Evolutionary conservation across 2,113 vertebrate species (phyloP), one percentile per base, ranked within the genome.

Genomic region (Petroica traversi): DNA sequence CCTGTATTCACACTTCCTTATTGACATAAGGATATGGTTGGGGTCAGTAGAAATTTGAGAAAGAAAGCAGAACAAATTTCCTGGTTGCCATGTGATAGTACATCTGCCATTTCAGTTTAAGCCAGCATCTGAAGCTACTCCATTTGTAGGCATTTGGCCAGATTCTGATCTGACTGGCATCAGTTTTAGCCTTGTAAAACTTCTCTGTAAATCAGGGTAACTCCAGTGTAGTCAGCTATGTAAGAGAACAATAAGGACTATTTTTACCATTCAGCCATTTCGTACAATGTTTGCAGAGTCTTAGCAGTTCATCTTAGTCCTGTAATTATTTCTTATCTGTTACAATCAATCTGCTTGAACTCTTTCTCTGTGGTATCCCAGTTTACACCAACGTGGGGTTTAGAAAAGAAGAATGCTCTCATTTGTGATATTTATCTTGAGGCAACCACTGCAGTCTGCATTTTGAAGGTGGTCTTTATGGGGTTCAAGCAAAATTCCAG

Each of bases 21-120:
- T 67, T 92, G 93, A 92, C 63, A 94, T 94, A 94, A 96, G 83
- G 85, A 88, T 90, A 41, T 61, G 72, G 45, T 68, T 90, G 59
- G 82, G 94, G 93, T 96, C 93, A 96, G 63, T 64, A 93, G 72
- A 82, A 92, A 96, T 96, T 90, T 93, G 68, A 85, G 76, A 95
- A 89, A 88, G 68, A 96, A 95, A 93, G 88, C 88, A 95, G 94
- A 93, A 92, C 85, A 86, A 92, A 96, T 94, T 94, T 94, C 79
- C 85, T 92, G 40, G 71, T 88, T 8, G 6, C 85, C 85, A 84
- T 71, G 78, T 94, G 82, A 95, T 80, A 67, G 75, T 93, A 77
- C 95, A 95, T 93, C 94, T 95, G 92, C 86, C 5, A 5, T 63
- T 96, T 93, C 94, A 61, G 3, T 92, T 94, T 77, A 78, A 94